phyloP scores from a whole-genome alignment of 1,140 invertebrate species.

The Mercenaria mercenaria region DNA sequence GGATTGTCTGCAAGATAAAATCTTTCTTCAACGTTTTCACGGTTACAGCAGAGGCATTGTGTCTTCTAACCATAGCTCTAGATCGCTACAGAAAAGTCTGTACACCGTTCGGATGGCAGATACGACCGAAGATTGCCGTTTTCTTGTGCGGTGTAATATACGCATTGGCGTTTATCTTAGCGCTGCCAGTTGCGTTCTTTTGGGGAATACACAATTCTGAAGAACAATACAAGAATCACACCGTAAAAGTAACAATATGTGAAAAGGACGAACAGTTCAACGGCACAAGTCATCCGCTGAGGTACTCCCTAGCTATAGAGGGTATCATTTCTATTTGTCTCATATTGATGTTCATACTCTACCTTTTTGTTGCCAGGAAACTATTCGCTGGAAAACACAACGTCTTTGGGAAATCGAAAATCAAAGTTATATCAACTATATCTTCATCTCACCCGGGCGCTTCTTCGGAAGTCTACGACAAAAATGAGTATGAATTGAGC shows the following conservation, averaged over 20 bases:
- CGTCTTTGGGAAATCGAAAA: neutral
- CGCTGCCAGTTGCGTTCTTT: constrained; percentile 16
- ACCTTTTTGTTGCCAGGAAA: neutral
- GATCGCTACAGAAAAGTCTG: constrained; percentile 74
- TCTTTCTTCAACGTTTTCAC: constrained; percentile 72
- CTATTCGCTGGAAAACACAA: neutral
- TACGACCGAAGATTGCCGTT: constrained; percentile 45
- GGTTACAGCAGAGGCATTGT: constrained; percentile 67
- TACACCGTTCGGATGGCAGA: constrained; percentile 66
- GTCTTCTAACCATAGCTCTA: constrained; percentile 68
- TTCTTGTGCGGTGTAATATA: constrained; percentile 2
- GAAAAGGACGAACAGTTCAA: constrained; percentile 46
- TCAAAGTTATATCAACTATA: neutral
- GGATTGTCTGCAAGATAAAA: constrained; percentile 67
- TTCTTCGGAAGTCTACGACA: neutral
- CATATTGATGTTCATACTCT: constrained; percentile 4
- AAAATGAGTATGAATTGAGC: neutral
- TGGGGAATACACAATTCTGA: constrained; percentile 18
- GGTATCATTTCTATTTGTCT: constrained; percentile 14
- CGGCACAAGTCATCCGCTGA: neutral
- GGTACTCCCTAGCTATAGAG: neutral
- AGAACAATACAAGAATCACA: neutral
- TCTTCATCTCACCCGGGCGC: neutral
- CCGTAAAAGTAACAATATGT: constrained; percentile 35
- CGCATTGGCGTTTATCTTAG: neutral